phyloP scores from a whole-genome alignment of 1,140 invertebrate genomes.

The Cylas formicarius region DNA sequence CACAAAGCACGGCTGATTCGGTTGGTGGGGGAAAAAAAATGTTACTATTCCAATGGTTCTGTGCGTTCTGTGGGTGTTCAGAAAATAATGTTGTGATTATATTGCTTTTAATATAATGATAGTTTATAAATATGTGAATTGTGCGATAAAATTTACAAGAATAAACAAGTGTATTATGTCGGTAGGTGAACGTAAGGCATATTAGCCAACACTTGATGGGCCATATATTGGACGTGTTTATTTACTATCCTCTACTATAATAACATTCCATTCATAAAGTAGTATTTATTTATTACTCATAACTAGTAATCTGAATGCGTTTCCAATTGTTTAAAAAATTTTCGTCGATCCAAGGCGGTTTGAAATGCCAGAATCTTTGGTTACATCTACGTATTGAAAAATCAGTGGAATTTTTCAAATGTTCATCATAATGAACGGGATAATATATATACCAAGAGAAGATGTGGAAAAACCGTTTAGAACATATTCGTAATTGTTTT shows the following conservation, averaged over 20 bases:
- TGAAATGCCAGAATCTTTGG: slow-evolving; percentile 8
- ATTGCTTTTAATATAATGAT: slow-evolving; percentile 26
- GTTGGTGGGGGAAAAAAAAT: too few relatives aligned
- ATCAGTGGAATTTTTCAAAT: slow-evolving; percentile 6
- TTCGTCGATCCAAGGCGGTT: not conserved
- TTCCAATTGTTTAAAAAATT: slow-evolving; percentile 4
- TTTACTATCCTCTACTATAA: slow-evolving; percentile 36
- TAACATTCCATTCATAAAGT: slow-evolving; percentile 37
- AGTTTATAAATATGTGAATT: slow-evolving; percentile 20
- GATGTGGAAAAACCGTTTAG: slow-evolving; percentile 22
- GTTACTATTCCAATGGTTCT: too few relatives aligned
- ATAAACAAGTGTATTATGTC: not conserved
- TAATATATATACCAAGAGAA: slow-evolving; percentile 8
- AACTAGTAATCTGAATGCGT: not conserved
- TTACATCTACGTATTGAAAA: slow-evolving; percentile 2
- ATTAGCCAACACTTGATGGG: slow-evolving; percentile 10
- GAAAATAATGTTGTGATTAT: slow-evolving; percentile 22
- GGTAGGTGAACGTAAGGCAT: slow-evolving; percentile 7
- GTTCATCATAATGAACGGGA: slow-evolving; percentile 16
- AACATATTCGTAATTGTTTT: slow-evolving; percentile 26
- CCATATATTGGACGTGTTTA: slow-evolving; percentile 31
- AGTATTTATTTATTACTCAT: slow-evolving; percentile 27
- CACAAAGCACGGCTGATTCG: too few relatives aligned
- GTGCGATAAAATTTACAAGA: slow-evolving; percentile 8
- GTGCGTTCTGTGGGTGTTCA: slow-evolving; percentile 26